A percentile compares a stretch with the other conserved stretches of the same genome.
Evolutionary conservation across 2,888 invertebrate genomes (phyloP).

Genomic region (Chaitophorus viminalis): DNA sequence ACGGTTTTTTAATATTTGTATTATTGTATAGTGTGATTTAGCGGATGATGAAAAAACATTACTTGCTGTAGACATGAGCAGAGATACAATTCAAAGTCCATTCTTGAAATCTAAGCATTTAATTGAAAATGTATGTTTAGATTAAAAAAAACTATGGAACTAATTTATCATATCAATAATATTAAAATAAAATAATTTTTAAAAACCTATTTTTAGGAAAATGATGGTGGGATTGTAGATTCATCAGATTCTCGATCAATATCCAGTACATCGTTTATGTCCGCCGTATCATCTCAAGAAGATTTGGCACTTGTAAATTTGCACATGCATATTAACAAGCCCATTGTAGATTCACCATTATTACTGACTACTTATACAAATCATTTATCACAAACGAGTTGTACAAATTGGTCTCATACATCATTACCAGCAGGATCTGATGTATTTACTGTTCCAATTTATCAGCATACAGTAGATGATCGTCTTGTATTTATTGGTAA

Average conservation of each 20-base stretch:
- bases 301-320: slow-evolving; percentile 91
- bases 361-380: slow-evolving; percentile 94
- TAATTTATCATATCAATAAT: not conserved
- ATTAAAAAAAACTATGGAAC: not conserved
- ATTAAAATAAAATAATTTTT: not conserved
- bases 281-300: slow-evolving; percentile 92
- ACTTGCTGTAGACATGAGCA: slow-evolving; percentile 53
- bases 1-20: slow-evolving; percentile 19
- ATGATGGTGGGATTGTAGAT: slow-evolving; percentile 66
- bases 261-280: slow-evolving; percentile 86
- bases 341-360: slow-evolving; percentile 92
- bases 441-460: slow-evolving; percentile 83
- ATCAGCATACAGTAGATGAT: slow-evolving; percentile 80
- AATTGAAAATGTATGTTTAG: slow-evolving; percentile 29
- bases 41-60: slow-evolving; percentile 60
- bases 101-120: slow-evolving; percentile 49
- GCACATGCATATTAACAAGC: slow-evolving; percentile 91
- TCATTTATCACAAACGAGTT: slow-evolving; percentile 85
- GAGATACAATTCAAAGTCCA: slow-evolving; percentile 41
- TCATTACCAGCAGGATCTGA: slow-evolving; percentile 79
- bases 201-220: slow-evolving; percentile 25
- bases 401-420: slow-evolving; percentile 77
- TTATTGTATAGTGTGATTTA: slow-evolving; percentile 46
- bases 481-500: slow-evolving; percentile 79
- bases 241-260: slow-evolving; percentile 82